phyloP scores from a whole-genome alignment of 2,888 invertebrate genomes.

The Pedicia rivosa region DNA sequence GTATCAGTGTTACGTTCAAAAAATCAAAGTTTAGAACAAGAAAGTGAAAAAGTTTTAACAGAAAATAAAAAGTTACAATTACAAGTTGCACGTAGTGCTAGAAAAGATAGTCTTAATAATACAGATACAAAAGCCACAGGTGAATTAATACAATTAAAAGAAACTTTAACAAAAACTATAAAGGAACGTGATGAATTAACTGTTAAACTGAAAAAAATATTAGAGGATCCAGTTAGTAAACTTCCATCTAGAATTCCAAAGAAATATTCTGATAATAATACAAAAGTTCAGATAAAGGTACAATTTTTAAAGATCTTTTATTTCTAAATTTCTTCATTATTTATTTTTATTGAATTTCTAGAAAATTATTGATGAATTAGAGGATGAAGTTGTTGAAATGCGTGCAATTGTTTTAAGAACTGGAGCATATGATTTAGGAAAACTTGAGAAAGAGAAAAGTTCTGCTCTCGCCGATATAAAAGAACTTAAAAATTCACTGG shows the following conservation, averaged over 20 bases:
- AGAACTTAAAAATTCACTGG: conserved; percentile 44
- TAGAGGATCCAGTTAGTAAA: conserved; percentile 45
- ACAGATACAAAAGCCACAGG: conserved; percentile 34
- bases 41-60: conserved; percentile 55
- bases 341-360: conserved; percentile 11
- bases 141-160: conserved; percentile 40
- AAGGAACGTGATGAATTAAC: conserved; percentile 49
- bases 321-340: background rate
- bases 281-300: conserved; percentile 58
- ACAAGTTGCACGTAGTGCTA: conserved; percentile 34
- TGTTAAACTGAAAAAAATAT: conserved; percentile 45
- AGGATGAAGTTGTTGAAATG: conserved; percentile 59
- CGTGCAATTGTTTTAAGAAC: conserved; percentile 28
- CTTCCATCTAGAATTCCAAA: conserved; percentile 56
- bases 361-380: conserved; percentile 73
- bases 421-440: conserved; percentile 32
- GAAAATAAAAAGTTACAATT: conserved; percentile 56
- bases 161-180: conserved; percentile 36
- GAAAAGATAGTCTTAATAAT: conserved; percentile 17
- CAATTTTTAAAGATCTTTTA: too few relatives aligned
- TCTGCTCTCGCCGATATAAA: conserved; percentile 47
- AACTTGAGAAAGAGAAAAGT: conserved; percentile 46
- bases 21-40: conserved; percentile 49
- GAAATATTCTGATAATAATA: conserved; percentile 53
- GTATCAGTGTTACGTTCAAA: conserved; percentile 49